A percentile compares a stretch with the other conserved stretches of the same genome.
phyloP scores from a whole-genome alignment of 2,797 vertebrate genomes.

The Arremon aurantiirostris region DNA sequence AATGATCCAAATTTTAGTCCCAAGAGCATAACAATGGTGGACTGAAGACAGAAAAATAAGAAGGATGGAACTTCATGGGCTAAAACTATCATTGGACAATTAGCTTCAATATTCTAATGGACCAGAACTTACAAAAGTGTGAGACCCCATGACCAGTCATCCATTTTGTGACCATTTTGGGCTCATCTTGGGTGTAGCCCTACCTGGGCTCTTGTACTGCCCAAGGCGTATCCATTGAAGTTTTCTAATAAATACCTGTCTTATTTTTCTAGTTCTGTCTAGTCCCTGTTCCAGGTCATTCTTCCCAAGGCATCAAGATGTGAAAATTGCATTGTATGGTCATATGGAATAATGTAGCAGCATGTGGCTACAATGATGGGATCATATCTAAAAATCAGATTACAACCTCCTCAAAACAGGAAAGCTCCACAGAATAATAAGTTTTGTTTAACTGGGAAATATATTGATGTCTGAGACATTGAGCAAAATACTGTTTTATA shows the following conservation, averaged over 20 bases:
- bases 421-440: background rate
- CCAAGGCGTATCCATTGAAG: background rate
- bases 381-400: no score
- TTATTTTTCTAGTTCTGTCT: background rate
- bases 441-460: background rate
- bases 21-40: background rate
- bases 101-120: background rate
- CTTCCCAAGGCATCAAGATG: background rate
- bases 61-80: background rate
- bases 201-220: background rate
- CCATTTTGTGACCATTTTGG: background rate
- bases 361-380: no score
- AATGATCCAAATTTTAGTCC: background rate
- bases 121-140: background rate
- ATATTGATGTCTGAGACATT: background rate
- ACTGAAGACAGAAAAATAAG: background rate
- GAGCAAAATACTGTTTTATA: background rate
- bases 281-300: background rate
- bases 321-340: background rate
- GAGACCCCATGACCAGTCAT: accelerated
- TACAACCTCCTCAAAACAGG: no score
- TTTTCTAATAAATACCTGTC: background rate
- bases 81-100: background rate
- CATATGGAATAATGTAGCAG: background rate
- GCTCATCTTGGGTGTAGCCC: background rate